These are phyloP conservation scores for Nycticebus coucang DNA, from an alignment of 2,113 vertebrate genomes.

Conservation along the genomic window DNA sequence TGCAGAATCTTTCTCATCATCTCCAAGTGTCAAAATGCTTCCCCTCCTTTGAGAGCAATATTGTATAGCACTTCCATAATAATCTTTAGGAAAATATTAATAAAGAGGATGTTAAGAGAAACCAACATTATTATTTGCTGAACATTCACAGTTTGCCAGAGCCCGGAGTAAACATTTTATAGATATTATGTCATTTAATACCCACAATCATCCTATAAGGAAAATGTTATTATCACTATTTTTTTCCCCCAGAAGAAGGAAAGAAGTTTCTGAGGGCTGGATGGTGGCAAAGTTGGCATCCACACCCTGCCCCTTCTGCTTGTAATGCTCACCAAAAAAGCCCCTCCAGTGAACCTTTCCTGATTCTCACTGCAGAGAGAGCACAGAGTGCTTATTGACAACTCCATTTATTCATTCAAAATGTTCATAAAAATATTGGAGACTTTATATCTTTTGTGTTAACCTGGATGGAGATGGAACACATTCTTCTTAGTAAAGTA, in stretches of 20 bases:
- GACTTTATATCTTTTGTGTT: no score
- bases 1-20: background rate
- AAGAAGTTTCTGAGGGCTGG: background rate
- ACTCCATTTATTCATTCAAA: background rate
- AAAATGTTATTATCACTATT: background rate
- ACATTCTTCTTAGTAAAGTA: no score
- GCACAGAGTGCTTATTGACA: background rate
- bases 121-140: background rate
- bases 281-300: background rate
- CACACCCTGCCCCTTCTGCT: background rate
- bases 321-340: background rate
- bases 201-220: background rate
- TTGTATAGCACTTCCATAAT: background rate
- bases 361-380: background rate
- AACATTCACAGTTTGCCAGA: background rate
- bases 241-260: background rate
- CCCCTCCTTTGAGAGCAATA: background rate
- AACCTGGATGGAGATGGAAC: no score
- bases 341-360: background rate
- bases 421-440: no score
- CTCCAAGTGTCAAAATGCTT: slow-evolving; percentile 17
- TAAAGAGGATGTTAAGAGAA: background rate
- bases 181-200: background rate
- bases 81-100: background rate
- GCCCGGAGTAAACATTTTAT: background rate